These are phyloP conservation scores for Tauraco hartlaubi DNA, from an alignment of 2,797 vertebrate species.

Conservation along the genomic window DNA sequence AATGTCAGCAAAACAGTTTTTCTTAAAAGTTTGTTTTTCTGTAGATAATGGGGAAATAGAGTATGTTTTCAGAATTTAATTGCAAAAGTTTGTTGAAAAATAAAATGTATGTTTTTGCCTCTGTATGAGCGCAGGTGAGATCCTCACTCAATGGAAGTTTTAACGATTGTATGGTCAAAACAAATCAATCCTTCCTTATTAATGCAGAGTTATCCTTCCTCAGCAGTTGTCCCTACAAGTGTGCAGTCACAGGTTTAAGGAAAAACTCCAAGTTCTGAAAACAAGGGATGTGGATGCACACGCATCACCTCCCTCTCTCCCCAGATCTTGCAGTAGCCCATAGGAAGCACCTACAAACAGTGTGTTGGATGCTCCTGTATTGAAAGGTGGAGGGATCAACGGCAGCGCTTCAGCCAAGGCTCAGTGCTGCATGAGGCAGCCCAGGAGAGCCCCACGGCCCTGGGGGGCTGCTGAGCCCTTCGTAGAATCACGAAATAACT, in stretches of 20 bases:
- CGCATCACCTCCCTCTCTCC: fast-evolving
- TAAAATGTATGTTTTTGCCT: neutral
- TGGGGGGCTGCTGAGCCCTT: neutral
- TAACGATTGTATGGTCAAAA: neutral
- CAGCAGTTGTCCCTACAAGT: neutral
- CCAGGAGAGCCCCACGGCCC: neutral
- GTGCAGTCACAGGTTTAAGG: neutral
- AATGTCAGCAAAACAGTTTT: neutral
- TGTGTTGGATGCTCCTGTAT: fast-evolving
- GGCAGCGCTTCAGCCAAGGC: neutral
- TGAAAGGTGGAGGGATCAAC: neutral
- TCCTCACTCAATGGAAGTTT: neutral
- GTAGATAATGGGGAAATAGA: neutral
- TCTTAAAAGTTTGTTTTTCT: neutral
- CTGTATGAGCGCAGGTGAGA: neutral
- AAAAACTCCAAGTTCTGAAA: neutral
- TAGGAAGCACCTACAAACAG: neutral
- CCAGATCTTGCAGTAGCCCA: neutral
- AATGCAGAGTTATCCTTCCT: neutral
- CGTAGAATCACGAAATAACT: fast-evolving
- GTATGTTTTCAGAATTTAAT: neutral
- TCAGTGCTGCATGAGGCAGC: fast-evolving
- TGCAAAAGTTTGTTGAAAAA: neutral
- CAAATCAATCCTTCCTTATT: neutral
- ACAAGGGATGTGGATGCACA: too few species aligned